Evolutionary conservation across 2,113 vertebrate species (phyloP).

Genomic region (Grallaria varia): DNA sequence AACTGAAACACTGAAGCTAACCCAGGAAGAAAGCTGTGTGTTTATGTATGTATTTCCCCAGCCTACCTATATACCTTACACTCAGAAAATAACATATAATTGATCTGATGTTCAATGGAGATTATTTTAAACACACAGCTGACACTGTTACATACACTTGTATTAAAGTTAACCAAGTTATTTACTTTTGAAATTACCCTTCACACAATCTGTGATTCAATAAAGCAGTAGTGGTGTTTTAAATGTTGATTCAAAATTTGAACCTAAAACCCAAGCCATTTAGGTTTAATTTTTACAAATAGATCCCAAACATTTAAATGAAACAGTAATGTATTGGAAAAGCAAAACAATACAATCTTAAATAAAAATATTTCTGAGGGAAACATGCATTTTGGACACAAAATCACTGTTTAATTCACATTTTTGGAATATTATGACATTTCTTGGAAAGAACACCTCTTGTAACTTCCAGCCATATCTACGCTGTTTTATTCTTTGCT

Average conservation of each 20-base stretch:
- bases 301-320: not conserved
- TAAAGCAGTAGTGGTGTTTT: not conserved
- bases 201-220: not conserved
- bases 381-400: not conserved
- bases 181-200: not conserved
- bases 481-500: not conserved
- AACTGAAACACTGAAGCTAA: not conserved
- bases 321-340: not conserved
- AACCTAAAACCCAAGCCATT: not conserved
- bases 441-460: not conserved
- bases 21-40: not conserved
- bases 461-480: not conserved
- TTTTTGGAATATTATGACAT: not conserved
- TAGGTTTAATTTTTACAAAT: not conserved
- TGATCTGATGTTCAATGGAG: not conserved
- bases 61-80: not conserved
- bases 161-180: not conserved
- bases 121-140: not conserved
- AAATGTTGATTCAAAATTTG: not conserved
- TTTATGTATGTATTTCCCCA: not conserved
- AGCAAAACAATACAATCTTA: not conserved
- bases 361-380: not conserved
- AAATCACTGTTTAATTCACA: not conserved
- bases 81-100: not conserved
- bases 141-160: not conserved